These are phyloP conservation scores for Rousettus madagascariensis DNA, from an alignment of 2,797 vertebrate species.

Conservation along the genomic window DNA sequence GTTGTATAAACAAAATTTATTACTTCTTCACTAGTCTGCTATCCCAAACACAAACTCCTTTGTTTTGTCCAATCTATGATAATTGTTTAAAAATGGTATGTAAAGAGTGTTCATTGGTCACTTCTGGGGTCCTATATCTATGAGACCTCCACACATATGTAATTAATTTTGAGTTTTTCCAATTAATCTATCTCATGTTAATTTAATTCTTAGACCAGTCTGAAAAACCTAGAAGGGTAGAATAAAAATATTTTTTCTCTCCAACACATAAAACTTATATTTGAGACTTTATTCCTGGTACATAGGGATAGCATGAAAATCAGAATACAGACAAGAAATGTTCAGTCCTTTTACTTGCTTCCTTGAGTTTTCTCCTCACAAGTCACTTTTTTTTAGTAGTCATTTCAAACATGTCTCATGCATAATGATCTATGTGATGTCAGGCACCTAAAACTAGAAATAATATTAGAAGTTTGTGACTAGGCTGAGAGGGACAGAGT, in stretches of 20 bases:
- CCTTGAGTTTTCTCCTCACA: not conserved
- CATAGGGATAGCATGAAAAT: not conserved
- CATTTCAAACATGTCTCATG: not conserved
- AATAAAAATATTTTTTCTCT: too few relatives aligned
- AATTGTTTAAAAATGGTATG: not conserved
- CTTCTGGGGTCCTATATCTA: not conserved
- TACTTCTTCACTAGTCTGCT: not conserved
- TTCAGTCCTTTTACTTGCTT: not conserved
- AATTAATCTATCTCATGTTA: not conserved
- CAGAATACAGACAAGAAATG: not conserved
- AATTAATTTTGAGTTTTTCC: not conserved
- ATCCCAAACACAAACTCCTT: not conserved
- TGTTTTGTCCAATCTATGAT: not conserved
- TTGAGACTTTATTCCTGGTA: not conserved
- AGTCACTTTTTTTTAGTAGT: not conserved
- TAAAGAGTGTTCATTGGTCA: not conserved
- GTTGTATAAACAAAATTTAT: not conserved
- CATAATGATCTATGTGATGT: not conserved
- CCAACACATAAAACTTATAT: not conserved
- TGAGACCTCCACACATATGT: not conserved
- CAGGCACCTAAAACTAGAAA: conserved; percentile 19
- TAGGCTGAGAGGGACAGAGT: not conserved
- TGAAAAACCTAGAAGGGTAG: not conserved
- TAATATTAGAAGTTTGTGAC: not conserved
- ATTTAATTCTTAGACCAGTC: not conserved